phyloP scores from a whole-genome alignment of 2,888 invertebrate species.

The Cheilosia vulpina region DNA sequence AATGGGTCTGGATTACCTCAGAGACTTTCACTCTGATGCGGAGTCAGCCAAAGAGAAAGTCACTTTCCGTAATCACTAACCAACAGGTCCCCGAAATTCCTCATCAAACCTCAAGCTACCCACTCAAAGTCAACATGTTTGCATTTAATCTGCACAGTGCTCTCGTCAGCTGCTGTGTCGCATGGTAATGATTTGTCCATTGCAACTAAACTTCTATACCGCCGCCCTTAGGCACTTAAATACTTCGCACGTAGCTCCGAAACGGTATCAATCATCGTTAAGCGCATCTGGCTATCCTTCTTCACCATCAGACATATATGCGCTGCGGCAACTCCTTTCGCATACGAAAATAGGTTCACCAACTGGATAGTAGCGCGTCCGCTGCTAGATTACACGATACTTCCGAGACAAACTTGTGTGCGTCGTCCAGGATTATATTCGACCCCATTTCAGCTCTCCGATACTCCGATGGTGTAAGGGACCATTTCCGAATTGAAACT shows the following conservation, averaged over 20 bases:
- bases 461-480: conserved; percentile 5
- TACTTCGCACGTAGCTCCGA: conserved; percentile 62
- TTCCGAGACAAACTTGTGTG: conserved; percentile 48
- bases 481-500: conserved; percentile 52
- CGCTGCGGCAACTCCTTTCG: conserved; percentile 44
- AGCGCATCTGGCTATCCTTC: conserved; percentile 59
- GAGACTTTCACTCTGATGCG: too few species aligned
- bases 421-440: conserved; percentile 23
- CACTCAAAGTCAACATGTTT: too few species aligned
- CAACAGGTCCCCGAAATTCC: too few species aligned
- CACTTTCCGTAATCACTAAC: too few species aligned
- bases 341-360: conserved; percentile 47
- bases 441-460: conserved; percentile 51
- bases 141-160: too few species aligned
- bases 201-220: conserved; percentile 8
- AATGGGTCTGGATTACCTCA: too few species aligned
- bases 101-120: too few species aligned
- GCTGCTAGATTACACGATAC: conserved; percentile 64
- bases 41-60: too few species aligned
- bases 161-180: too few species aligned
- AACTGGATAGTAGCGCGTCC: conserved; percentile 44
- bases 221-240: conserved; percentile 14
- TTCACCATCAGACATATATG: conserved; percentile 37
- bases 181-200: too few species aligned
- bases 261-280: conserved; percentile 69